A percentile compares a stretch with the other conserved stretches of the same genome.
Conservation (phyloP, 2,888 invertebrate genomes). For the Ellobium chinense region DNA sequence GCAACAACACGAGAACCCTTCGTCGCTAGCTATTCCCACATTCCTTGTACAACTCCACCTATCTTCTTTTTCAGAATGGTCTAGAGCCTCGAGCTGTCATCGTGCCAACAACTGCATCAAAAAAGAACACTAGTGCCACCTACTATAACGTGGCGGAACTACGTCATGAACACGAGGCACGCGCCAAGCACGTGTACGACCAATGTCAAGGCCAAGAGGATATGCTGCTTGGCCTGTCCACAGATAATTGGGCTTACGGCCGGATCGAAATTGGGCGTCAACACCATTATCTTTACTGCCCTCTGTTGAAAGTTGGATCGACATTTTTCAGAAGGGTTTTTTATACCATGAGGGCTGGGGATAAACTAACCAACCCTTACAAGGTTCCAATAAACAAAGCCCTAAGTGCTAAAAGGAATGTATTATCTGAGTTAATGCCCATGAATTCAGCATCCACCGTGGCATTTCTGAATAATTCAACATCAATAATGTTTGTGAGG, state of each 20-base stretch:
- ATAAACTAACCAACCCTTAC: slow-evolving; percentile 49
- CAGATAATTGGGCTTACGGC: slow-evolving; percentile 16
- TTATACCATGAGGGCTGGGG: slow-evolving; percentile 45
- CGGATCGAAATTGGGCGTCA: slow-evolving; percentile 46
- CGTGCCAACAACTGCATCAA: too few species aligned
- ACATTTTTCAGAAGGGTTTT: slow-evolving; percentile 61
- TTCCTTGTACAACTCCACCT: too few species aligned
- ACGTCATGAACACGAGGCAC: background rate
- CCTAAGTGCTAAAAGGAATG: slow-evolving; percentile 25
- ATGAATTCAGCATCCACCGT: background rate
- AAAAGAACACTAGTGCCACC: too few species aligned
- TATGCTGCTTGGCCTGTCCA: slow-evolving; percentile 8
- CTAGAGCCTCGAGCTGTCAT: too few species aligned
- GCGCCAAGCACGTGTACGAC: slow-evolving; percentile 4
- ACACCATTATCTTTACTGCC: slow-evolving; percentile 60
- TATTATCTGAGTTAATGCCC: slow-evolving; percentile 9
- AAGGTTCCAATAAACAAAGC: slow-evolving; percentile 46
- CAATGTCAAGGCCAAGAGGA: background rate
- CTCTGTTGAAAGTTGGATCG: slow-evolving; percentile 65
- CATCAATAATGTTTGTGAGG: slow-evolving; percentile 57
- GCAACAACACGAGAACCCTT: too few species aligned
- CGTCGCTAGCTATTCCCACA: too few species aligned
- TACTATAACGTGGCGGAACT: background rate
- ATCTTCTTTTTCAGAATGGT: too few species aligned
- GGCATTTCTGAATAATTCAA: background rate